A percentile compares a stretch with the other conserved stretches of the same genome.
Conservation (phyloP, 1,140 invertebrate species). For the Helicorthomorpha holstii region DNA sequence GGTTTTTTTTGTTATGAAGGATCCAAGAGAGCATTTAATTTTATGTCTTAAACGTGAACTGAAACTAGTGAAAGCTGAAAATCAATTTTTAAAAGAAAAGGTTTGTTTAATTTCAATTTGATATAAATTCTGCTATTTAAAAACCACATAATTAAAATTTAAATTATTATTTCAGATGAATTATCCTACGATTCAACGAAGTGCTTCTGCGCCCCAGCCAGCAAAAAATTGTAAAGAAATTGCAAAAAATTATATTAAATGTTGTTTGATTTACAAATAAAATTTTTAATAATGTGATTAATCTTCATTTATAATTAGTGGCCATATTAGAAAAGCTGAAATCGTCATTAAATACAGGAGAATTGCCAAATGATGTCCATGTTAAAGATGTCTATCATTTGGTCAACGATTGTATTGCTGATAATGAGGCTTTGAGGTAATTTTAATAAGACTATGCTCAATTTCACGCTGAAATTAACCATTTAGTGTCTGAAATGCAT, state of each 20-base stretch:
- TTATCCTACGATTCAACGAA: not conserved
- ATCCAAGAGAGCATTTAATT: constrained; percentile 79
- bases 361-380: constrained; percentile 2
- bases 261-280: not conserved
- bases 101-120: constrained; percentile 24
- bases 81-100: constrained; percentile 60
- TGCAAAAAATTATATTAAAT: too few relatives aligned
- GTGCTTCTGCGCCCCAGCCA: not conserved
- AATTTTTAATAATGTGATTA: not conserved
- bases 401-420: constrained; percentile 35
- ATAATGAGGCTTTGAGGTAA: constrained; percentile 62
- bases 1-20: constrained; percentile 32
- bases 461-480: not conserved
- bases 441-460: not conserved
- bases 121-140: too few relatives aligned
- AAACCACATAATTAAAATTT: not conserved
- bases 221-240: constrained; percentile 3
- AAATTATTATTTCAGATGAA: not conserved
- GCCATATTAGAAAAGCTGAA: constrained; percentile 20
- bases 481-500: not conserved
- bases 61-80: constrained; percentile 70
- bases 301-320: constrained; percentile 2
- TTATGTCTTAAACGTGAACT: constrained; percentile 76
- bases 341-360: constrained; percentile 21
- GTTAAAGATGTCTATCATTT: constrained; percentile 24